Percentiles rank a stretch among this genome's conserved stretches.
Conservation (phyloP, 2,797 vertebrate species). For the Sebastes baramenuke region DNA sequence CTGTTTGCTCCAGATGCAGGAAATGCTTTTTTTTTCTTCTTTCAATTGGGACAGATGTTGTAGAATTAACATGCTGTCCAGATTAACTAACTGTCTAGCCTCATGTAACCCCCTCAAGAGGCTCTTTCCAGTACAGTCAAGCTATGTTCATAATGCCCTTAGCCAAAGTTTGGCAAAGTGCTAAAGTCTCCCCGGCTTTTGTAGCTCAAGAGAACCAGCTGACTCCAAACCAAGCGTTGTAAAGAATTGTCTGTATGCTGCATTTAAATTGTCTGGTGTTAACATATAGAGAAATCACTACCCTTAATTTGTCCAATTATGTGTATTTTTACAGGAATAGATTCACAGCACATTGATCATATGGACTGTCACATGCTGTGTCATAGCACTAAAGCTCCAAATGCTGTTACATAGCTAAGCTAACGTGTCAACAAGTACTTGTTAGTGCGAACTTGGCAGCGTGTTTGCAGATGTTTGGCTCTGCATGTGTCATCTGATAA, state of each 20-base stretch:
- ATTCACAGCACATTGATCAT: not conserved
- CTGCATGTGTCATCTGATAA: slow-evolving; percentile 53
- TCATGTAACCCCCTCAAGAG: not conserved
- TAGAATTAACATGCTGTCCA: not conserved
- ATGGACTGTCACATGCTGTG: not conserved
- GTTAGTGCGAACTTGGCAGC: slow-evolving; percentile 42
- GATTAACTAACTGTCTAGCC: not conserved
- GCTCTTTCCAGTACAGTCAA: not conserved
- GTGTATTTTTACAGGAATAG: not conserved
- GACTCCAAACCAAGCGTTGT: not conserved
- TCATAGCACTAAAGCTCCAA: not conserved
- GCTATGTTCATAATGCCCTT: not conserved
- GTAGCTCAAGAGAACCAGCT: not conserved
- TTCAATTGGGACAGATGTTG: not conserved
- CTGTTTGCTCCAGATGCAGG: slow-evolving; percentile 10
- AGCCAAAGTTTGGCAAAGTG: slow-evolving; percentile 12
- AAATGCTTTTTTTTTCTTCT: not conserved
- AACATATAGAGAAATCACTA: not conserved
- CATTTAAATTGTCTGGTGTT: not conserved
- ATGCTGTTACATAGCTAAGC: not conserved
- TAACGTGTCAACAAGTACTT: slow-evolving; percentile 32
- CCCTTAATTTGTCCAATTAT: not conserved
- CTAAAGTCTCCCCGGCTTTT: not conserved
- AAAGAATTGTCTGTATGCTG: not conserved
- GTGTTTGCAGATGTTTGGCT: slow-evolving; percentile 59